Conservation (phyloP, 2,113 vertebrate species). For the Gobio gobio region DNA sequence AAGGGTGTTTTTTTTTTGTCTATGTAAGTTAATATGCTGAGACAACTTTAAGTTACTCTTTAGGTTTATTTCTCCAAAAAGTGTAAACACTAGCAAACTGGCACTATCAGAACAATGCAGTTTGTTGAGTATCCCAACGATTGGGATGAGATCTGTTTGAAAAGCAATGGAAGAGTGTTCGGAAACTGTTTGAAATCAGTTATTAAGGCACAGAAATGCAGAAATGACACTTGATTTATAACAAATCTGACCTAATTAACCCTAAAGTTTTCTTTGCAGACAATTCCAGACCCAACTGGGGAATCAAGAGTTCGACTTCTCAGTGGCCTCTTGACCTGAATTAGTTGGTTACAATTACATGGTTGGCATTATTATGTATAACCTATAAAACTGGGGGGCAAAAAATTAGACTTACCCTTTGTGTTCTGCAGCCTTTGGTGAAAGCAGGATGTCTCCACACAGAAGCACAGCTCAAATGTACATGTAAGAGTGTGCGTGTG, state of each 20-base stretch:
- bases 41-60: background rate
- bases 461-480: constrained; percentile 26
- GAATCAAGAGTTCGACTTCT: background rate
- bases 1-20: background rate
- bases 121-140: background rate
- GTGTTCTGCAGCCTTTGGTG: background rate
- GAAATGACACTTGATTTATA: background rate
- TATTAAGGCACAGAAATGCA: background rate
- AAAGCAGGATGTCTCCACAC: constrained; percentile 16
- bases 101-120: background rate
- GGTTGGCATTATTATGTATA: background rate
- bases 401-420: constrained; percentile 54
- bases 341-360: background rate
- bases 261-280: background rate
- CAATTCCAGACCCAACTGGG: background rate
- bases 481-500: constrained; percentile 7
- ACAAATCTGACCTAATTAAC: background rate
- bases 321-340: background rate
- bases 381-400: too few species aligned
- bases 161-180: background rate
- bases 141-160: background rate
- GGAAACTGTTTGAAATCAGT: background rate
- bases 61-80: background rate
- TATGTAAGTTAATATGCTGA: background rate
- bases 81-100: background rate